These are phyloP conservation scores for Ictalurus furcatus DNA, from an alignment of 2,113 vertebrate genomes.

Conservation along the genomic window DNA sequence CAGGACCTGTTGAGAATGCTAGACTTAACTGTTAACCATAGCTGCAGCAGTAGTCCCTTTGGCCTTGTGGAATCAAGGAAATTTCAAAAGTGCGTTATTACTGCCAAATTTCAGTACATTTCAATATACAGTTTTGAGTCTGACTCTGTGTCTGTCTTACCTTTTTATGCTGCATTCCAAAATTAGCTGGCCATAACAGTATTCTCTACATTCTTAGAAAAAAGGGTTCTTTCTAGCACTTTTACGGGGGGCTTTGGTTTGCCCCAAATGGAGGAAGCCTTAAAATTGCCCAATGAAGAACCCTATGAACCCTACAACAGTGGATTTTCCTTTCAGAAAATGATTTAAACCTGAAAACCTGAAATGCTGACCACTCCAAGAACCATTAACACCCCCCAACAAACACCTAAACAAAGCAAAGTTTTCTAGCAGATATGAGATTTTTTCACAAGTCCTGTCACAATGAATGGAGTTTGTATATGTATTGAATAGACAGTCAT, in stretches of 20 bases:
- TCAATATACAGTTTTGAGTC: neutral
- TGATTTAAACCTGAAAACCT: neutral
- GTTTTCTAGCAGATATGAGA: neutral
- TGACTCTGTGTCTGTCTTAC: neutral
- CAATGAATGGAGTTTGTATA: neutral
- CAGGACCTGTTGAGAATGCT: neutral
- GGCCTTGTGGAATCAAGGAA: neutral
- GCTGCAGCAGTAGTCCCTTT: neutral
- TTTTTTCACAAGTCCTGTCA: neutral
- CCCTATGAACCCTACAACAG: neutral
- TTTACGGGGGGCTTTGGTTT: neutral
- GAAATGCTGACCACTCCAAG: neutral
- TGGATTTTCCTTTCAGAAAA: neutral
- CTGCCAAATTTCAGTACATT: neutral
- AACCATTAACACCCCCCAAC: neutral
- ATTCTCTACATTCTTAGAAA: neutral
- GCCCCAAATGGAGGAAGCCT: too few relatives aligned
- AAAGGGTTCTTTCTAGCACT: neutral
- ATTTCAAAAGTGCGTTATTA: neutral
- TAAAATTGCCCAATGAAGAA: neutral
- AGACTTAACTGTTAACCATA: neutral
- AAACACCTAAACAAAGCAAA: neutral
- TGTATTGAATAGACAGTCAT: neutral
- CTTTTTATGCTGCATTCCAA: neutral
- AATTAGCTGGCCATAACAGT: neutral